These are phyloP conservation scores for Saxidomus purpurata DNA, from an alignment of 1,140 invertebrate species.

Conservation along the genomic window DNA sequence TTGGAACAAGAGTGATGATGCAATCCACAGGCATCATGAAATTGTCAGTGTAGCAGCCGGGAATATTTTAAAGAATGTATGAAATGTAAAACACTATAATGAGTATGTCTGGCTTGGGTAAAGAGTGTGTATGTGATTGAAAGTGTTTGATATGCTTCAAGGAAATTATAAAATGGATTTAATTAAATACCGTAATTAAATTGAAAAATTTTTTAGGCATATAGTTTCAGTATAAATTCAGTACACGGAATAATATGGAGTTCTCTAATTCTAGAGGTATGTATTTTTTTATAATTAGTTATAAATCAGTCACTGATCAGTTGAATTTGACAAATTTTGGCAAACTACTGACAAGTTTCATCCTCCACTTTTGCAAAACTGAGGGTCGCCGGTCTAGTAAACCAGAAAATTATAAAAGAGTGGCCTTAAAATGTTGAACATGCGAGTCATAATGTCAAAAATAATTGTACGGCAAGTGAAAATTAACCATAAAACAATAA, in stretches of 20 bases:
- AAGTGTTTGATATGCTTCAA: no score
- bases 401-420: slow-evolving; percentile 45
- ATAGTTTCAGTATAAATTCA: slow-evolving; percentile 46
- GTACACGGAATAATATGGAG: slow-evolving; percentile 46
- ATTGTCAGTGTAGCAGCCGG: no score
- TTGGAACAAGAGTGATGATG: no score
- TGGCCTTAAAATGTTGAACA: slow-evolving; percentile 43
- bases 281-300: slow-evolving; percentile 44
- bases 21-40: no score
- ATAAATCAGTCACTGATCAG: slow-evolving; percentile 47
- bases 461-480: slow-evolving; percentile 45
- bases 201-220: slow-evolving; percentile 35
- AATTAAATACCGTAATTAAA: slow-evolving; percentile 14
- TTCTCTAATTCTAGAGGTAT: slow-evolving; percentile 47
- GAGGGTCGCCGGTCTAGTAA: slow-evolving; percentile 37
- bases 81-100: no score
- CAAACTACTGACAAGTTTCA: slow-evolving; percentile 33
- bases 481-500: slow-evolving; percentile 42
- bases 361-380: slow-evolving; percentile 44
- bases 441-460: slow-evolving; percentile 47
- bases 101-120: no score
- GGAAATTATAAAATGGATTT: slow-evolving; percentile 32
- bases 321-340: slow-evolving; percentile 47
- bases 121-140: no score
- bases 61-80: no score